phyloP scores from a whole-genome alignment of 2,888 invertebrate genomes.

The Hecatera dysodea region DNA sequence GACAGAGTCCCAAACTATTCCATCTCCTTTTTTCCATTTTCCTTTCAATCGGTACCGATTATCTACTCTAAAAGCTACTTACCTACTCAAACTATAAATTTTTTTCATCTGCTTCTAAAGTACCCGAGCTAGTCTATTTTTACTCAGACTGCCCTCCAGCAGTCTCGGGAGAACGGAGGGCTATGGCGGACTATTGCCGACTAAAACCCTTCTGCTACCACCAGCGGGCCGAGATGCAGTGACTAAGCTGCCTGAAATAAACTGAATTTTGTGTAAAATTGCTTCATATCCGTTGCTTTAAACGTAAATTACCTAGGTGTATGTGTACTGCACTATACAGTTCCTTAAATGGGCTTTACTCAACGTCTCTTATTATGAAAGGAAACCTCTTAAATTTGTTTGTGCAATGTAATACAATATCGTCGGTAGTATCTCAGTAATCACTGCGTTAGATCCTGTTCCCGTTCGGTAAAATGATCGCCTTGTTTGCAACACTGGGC shows the following conservation, averaged over 20 bases:
- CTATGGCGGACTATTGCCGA: neutral
- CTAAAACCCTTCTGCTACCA: neutral
- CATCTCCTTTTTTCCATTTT: too few species aligned
- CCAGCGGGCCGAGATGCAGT: neutral
- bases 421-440: slow-evolving; percentile 62
- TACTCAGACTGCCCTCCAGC: too few species aligned
- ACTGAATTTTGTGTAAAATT: slow-evolving; percentile 29
- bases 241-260: slow-evolving; percentile 7
- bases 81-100: too few species aligned
- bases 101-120: too few species aligned
- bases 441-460: slow-evolving; percentile 72
- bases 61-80: too few species aligned
- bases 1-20: too few species aligned
- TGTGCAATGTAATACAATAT: slow-evolving; percentile 78
- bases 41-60: too few species aligned
- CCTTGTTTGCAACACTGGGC: slow-evolving; percentile 71
- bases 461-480: slow-evolving; percentile 73
- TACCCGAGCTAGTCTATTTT: too few species aligned
- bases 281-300: slow-evolving; percentile 47
- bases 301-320: slow-evolving; percentile 57
- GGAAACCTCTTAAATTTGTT: slow-evolving; percentile 71
- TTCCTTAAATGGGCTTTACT: slow-evolving; percentile 63
- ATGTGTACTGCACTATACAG: slow-evolving; percentile 50
- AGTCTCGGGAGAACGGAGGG: too few species aligned
- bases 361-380: slow-evolving; percentile 70